Evolutionary conservation across 2,113 vertebrate species (phyloP).

Genomic region (Chamaetylas fuelleborni): DNA sequence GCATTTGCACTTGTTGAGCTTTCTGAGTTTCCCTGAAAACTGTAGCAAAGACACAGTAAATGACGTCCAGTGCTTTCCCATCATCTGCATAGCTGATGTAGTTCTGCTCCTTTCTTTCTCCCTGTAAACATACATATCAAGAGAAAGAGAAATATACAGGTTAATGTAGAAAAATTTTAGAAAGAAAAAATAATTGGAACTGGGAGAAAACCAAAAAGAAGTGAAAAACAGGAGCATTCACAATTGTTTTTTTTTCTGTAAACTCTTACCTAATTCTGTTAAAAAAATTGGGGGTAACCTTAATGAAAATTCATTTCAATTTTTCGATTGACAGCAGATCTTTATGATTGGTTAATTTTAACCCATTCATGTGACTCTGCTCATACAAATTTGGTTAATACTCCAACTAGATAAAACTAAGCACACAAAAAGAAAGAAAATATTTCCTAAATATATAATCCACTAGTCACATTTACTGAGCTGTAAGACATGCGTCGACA

Average conservation of each 20-base stretch:
- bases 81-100: not conserved
- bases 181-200: not conserved
- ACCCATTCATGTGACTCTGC: not conserved
- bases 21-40: not conserved
- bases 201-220: not conserved
- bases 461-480: not conserved
- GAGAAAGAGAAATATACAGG: not conserved
- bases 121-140: not conserved
- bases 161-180: not conserved
- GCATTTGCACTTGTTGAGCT: not conserved
- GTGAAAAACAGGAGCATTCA: not conserved
- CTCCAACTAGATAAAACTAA: not conserved
- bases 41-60: not conserved
- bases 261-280: not conserved
- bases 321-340: not conserved
- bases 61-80: not conserved
- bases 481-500: not conserved
- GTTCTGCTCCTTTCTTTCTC: not conserved
- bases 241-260: not conserved
- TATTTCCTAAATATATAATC: not conserved
- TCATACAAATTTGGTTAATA: not conserved
- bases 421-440: not conserved
- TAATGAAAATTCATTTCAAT: not conserved
- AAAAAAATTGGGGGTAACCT: not conserved
- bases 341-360: not conserved